Base-by-base conservation (phyloP, 2,888 invertebrate genomes). In the Isotomurus palustris region DNA sequence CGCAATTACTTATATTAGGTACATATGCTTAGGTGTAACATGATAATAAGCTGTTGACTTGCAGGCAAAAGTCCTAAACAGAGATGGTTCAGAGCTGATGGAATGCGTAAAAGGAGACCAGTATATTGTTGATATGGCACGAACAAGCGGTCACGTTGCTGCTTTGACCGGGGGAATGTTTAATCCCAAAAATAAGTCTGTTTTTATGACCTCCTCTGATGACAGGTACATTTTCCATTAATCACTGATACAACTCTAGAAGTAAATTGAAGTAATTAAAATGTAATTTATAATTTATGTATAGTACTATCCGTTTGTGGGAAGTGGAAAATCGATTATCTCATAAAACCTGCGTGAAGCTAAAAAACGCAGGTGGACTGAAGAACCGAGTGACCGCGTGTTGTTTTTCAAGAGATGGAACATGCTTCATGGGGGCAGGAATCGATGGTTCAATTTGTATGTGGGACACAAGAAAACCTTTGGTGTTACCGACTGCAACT, bases 81-180 rank as follows among this genome's bases (percentile, higher is more conserved):
- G 96, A 24, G 96, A 97, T 74, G 96, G 96, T 0, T 91, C 91
- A 71, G 94, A 94, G 73, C 84, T 90, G 56, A 80, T 92, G 41
- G 92, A 95, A 76, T 94, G 94, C 72, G 86, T 89, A 0, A 94
- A 93, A 76, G 97, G 95, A 0, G 93, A 94, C 76, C 92, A 91
- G 74, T 99, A 99, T 72, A 88, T 99, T 21, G 86, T 86, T 0
- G 97, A 99, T 74, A 91, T 93, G 86, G 85, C 89, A 0, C 83
- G 81, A 71, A 95, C 95, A 0, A 94, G 91, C 75, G 97, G 99
- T 0, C 99, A 99, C 75, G 88, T 91, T 0, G 91, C 95, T 0
- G 84, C 91, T 28, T 76, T 99, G 3, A 91, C 92, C 71, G 83
- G 85, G 52, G 91, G 96, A 1, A 86, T 87, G 73, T 99, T 96